Base-by-base conservation (phyloP, 1,140 invertebrate genomes). In the Drosophila willistoni region DNA sequence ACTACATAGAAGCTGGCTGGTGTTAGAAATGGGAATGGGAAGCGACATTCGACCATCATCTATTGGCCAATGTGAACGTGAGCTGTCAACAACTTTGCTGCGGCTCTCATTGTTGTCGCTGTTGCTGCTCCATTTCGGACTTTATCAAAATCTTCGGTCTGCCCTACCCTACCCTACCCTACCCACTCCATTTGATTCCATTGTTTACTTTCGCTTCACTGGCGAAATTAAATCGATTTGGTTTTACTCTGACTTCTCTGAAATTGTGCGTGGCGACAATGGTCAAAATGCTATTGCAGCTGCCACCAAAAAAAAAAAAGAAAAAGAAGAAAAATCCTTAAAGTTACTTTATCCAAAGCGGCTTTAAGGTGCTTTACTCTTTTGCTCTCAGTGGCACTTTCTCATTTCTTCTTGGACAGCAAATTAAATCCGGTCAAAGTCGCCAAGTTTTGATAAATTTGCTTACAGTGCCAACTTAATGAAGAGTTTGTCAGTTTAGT, bases 211-310 rank as follows among this genome's bases (percentile, higher is more conserved):
- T 79, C 78, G 65, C 71, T 76, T 77, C 82, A 82, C 68, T 76
- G 80, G 89, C 73, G 77, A 89, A 80, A 89, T 86, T 86, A 89
- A 86, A 89, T 87, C 83, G 83, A 89, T 87, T 85, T 55, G 71
- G 62, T 68, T 64, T 64, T 65, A 33, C 36, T 59, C 51, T 69
- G 59, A 77, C 71, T 77, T 25, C 3, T 70, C 62, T 65, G 7
- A 12, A 7, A 17, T 19, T 47, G 44, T 47, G 44, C 44, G 44
- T 47, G 17, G 44, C 17, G 44, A 19, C 44, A 47, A 51, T 51
- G 44, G 44, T 51, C 44, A 51, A 29, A 68, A 72, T 73, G 69
- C 42, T 62, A 66, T 17, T 60, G 73, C 47, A 63, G 67, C 77
- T 60, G 64, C 42, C 44, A 33, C 41, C 17, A 42, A 6, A 7